Evolutionary conservation across 2,113 vertebrate genomes (phyloP), one percentile per base, ranked within the genome.

Genomic region (Oreochromis aureus): DNA sequence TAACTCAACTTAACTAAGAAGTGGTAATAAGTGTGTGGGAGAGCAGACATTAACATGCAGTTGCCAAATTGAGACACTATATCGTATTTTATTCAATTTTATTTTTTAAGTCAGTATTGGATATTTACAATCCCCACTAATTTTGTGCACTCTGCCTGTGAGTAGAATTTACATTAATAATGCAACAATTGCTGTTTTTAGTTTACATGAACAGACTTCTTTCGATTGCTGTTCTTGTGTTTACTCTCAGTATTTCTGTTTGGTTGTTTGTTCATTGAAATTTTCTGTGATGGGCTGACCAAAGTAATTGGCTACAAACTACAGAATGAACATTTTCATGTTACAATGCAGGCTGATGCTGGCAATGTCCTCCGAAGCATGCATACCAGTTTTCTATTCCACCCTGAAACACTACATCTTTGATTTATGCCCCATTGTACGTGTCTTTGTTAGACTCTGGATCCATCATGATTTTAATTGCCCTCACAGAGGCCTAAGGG

Each of bases 21-120:
- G 87, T 66, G 83, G 84, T 87, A 69, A 85, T 82, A 56, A 83
- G 48, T 92, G 91, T 80, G 92, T 92, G 82, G 86, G 91, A 44
- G 87, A 82, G 83, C 61, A 84, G 71, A 82, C 71, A 81, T 82
- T 80, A 36, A 41, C 76, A 69, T 63, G n/a, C 16, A 59, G 39
- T 7, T 56, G 5, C 34, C 54, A 39, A 81, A 79, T 41, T 63
- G 53, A 81, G 19, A 76, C 54, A 24, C 13, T 82, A n/a, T 1
- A 53, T 30, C 9, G 0, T 53, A 22, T 19, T 19, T 78, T 41
- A 9, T 71, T 44, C 3, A 10, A 5, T 39, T 7, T 36, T 2
- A 18, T 63, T 63, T 66, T 66, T 34, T 11, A 63, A 36, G 32
- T 66, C 34, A 4, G 32, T n/a, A 19, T 19, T 36, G 16, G 12